phyloP scores from a whole-genome alignment of 2,797 vertebrate species.

The Sternotherus odoratus region DNA sequence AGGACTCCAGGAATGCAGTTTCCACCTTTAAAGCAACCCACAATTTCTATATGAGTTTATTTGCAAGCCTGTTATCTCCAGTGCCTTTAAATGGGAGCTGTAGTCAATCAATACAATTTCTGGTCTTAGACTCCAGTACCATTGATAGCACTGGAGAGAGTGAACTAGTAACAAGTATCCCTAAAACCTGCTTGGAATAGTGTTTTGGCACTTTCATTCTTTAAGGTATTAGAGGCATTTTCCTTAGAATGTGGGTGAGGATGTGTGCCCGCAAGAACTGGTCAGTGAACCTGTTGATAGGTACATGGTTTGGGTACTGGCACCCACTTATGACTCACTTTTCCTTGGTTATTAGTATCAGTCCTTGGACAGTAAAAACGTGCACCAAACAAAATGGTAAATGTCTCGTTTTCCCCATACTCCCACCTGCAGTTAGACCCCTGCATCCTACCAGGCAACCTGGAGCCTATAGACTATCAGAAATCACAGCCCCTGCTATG shows the following conservation, averaged over 20 bases:
- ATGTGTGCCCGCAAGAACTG: neutral
- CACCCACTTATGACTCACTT: neutral
- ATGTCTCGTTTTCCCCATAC: neutral
- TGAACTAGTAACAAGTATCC: neutral
- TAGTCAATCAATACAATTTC: neutral
- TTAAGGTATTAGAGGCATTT: neutral
- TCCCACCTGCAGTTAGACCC: neutral
- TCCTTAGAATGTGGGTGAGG: neutral
- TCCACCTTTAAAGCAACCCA: neutral
- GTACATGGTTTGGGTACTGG: neutral
- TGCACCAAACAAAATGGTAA: neutral
- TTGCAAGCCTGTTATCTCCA: neutral
- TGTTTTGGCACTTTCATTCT: neutral
- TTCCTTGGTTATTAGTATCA: neutral
- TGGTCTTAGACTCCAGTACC: neutral
- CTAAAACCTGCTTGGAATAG: neutral
- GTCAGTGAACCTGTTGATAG: neutral
- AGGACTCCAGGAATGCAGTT: neutral
- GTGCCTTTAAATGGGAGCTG: neutral
- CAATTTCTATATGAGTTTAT: neutral
- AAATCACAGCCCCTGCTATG: neutral
- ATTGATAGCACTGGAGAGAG: neutral
- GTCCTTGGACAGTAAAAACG: neutral
- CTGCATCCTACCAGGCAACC: neutral
- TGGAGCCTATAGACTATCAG: neutral